A percentile compares a stretch with the other conserved stretches of the same genome.
Evolutionary conservation across 2,113 vertebrate species (phyloP).

Genomic region (Coturnix japonica): DNA sequence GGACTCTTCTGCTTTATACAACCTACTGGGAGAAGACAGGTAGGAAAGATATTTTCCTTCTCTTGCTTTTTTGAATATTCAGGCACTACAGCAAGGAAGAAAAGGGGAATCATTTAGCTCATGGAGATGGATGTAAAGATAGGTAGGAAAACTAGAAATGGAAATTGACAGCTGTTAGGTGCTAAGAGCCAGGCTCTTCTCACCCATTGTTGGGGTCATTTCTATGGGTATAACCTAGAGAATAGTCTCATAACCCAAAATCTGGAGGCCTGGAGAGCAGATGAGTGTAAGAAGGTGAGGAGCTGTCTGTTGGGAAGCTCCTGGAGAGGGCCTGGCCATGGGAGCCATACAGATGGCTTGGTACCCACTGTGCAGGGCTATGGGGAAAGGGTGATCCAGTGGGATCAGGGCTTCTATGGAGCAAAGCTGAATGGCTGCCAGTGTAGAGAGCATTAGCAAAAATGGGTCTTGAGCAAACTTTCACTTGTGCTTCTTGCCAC

Average conservation of each 20-base stretch:
- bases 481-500: background rate
- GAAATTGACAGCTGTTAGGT: background rate
- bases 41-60: background rate
- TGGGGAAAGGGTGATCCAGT: background rate
- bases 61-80: background rate
- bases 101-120: background rate
- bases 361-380: fast-evolving
- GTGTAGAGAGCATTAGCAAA: background rate
- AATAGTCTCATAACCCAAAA: background rate
- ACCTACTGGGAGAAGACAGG: background rate
- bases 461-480: background rate
- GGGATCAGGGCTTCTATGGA: fast-evolving
- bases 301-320: background rate
- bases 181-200: background rate
- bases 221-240: background rate
- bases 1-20: background rate
- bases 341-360: background rate
- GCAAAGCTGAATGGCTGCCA: background rate
- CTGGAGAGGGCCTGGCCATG: background rate
- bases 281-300: background rate
- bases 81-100: background rate
- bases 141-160: background rate
- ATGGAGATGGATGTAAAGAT: background rate
- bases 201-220: background rate
- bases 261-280: background rate